Conservation (phyloP, 2,797 vertebrate species). For the Tokudaia muenninki region DNA sequence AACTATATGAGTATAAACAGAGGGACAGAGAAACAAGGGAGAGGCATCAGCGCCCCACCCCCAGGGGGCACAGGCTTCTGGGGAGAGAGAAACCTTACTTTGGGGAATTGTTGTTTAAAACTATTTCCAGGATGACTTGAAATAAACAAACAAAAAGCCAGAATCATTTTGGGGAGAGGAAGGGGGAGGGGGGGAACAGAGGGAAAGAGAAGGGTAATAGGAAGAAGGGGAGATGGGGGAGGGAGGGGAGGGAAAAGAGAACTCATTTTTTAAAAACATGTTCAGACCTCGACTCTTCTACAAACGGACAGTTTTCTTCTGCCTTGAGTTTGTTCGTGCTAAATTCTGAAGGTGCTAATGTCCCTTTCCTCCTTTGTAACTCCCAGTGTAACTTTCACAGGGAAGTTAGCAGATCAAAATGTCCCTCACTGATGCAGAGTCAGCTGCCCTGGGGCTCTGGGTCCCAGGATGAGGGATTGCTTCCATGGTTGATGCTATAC, state of each 20-base stretch:
- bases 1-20: background rate
- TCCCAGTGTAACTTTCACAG: background rate
- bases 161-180: background rate
- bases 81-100: background rate
- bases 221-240: too few relatives aligned
- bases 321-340: background rate
- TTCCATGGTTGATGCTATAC: background rate
- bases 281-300: background rate
- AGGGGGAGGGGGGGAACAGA: fast-evolving
- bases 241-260: background rate
- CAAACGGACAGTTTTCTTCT: background rate
- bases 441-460: background rate
- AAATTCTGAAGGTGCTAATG: background rate
- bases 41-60: too few relatives aligned
- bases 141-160: background rate
- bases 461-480: background rate
- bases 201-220: fast-evolving
- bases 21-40: background rate
- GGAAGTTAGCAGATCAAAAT: background rate
- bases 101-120: background rate
- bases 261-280: background rate
- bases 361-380: background rate
- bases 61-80: too few relatives aligned
- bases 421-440: background rate
- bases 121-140: background rate